Percentiles rank a stretch among this genome's conserved stretches.
Evolutionary conservation across 2,888 invertebrate species (phyloP).

Genomic region (Brachyptera risi): DNA sequence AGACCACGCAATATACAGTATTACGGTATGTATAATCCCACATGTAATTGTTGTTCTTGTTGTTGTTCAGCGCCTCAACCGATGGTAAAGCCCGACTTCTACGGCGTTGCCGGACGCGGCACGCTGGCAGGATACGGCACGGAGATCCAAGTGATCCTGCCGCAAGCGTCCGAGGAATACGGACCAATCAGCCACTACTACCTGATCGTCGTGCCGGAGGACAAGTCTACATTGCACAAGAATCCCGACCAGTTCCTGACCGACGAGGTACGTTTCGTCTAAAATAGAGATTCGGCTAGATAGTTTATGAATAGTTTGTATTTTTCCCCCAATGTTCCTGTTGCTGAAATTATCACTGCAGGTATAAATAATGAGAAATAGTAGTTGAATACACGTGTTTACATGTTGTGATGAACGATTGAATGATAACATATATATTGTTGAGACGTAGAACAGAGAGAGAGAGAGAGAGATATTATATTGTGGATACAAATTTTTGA

Average conservation of each 20-base stretch:
- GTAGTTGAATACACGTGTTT: too few species aligned
- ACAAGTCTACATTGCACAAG: conserved; percentile 68
- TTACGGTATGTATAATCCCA: background rate
- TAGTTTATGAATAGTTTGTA: too few species aligned
- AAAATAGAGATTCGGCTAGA: too few species aligned
- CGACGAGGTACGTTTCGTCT: conserved; percentile 59
- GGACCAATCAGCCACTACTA: conserved; percentile 97
- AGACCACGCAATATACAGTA: background rate
- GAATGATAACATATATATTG: too few species aligned
- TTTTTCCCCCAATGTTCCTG: too few species aligned
- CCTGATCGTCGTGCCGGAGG: conserved; percentile 91
- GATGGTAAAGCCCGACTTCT: conserved; percentile 93
- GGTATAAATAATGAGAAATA: too few species aligned
- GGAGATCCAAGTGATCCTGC: conserved; percentile 79
- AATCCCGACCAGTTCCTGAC: conserved; percentile 88
- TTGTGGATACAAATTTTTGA: too few species aligned
- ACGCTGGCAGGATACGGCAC: too few species aligned
- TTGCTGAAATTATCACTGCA: too few species aligned
- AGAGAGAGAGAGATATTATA: too few species aligned
- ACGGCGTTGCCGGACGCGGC: conserved; percentile 82
- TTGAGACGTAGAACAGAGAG: too few species aligned
- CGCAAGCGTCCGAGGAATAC: conserved; percentile 96
- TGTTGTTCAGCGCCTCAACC: conserved; percentile 81
- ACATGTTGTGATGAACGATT: too few species aligned
- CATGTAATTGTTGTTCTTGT: background rate